These are phyloP conservation scores for Aphaenogaster ashmeadi DNA, from an alignment of 1,140 invertebrate genomes.

Conservation along the genomic window DNA sequence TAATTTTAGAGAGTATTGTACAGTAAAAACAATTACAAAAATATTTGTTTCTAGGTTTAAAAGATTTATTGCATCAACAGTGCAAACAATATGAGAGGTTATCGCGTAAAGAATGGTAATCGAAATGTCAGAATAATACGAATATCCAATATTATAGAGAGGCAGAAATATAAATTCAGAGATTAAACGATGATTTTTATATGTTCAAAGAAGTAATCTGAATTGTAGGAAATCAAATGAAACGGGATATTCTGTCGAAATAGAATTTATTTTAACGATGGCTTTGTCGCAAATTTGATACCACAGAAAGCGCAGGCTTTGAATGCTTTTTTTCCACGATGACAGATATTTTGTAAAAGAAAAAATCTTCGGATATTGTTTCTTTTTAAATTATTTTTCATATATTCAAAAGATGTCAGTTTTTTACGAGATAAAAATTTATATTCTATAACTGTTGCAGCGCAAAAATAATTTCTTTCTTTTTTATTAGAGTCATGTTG, in stretches of 20 bases:
- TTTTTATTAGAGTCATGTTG: neutral
- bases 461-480: neutral
- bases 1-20: neutral
- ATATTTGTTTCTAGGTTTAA: neutral
- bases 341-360: conserved; percentile 18
- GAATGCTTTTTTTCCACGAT: conserved; percentile 23
- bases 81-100: neutral
- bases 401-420: neutral
- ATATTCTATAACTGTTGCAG: neutral
- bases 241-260: conserved; percentile 20
- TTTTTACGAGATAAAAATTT: neutral
- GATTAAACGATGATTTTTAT: conserved; percentile 38
- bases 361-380: conserved; percentile 13
- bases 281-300: conserved; percentile 35
- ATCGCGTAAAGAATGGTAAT: neutral
- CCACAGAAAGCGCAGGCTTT: neutral
- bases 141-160: conserved; percentile 32
- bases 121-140: conserved; percentile 33
- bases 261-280: conserved; percentile 51
- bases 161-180: conserved; percentile 30
- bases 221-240: conserved; percentile 32
- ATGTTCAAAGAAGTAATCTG: conserved; percentile 22
- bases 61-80: neutral
- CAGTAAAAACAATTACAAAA: neutral
- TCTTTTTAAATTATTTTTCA: conserved; percentile 29